Base-by-base conservation (phyloP, 2,888 invertebrate genomes). In the Tinea pellionella region DNA sequence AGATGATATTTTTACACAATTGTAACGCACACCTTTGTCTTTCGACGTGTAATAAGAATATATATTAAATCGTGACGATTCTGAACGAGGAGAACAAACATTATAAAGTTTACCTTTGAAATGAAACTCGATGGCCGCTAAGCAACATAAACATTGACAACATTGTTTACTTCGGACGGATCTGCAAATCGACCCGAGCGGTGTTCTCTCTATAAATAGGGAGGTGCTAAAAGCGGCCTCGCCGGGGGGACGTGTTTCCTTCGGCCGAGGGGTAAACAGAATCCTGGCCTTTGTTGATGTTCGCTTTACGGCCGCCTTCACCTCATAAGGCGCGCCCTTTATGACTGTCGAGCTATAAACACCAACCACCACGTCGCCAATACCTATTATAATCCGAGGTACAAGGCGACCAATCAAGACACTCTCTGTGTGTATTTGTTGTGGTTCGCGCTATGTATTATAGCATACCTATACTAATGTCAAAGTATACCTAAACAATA, bases 181-280 rank as follows among this genome's bases (percentile, higher is more conserved):
- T 79, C 80, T 82, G 85, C 86, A 84, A 84, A 81, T 82, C 80
- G 74, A 71, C 51, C 69, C 70, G 69, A 69, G 69, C 70, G 68
- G 71, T 73, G 77, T 72, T 75, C 69, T 75, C 76, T 84, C 83
- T 85, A 85, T 82, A 86, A 87, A 85, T 87, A 85, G 77, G 80
- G 78, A 86, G 86, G 85, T 86, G 86, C 84, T 87, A 87, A 87
- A 87, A 85, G 84, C 82, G 81, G 77, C 74, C 80, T 70, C 74
- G 69, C 75, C 77, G 79, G 55, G 84, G 84, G 78, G 84, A 82
- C 82, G 77, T 75, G 82, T 77, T 82, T 85, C 85, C 85, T 83
- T 69, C 71, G 73, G 71, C 78, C 75, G 78, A 77, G 80, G 80
- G 80, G 80, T 82, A 86, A 84, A 85, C 80, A 83, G 71, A 77